A percentile compares a stretch with the other conserved stretches of the same genome.
These are phyloP conservation scores for Pao palembangensis DNA, from an alignment of 2,113 vertebrate genomes.

Conservation along the genomic window DNA sequence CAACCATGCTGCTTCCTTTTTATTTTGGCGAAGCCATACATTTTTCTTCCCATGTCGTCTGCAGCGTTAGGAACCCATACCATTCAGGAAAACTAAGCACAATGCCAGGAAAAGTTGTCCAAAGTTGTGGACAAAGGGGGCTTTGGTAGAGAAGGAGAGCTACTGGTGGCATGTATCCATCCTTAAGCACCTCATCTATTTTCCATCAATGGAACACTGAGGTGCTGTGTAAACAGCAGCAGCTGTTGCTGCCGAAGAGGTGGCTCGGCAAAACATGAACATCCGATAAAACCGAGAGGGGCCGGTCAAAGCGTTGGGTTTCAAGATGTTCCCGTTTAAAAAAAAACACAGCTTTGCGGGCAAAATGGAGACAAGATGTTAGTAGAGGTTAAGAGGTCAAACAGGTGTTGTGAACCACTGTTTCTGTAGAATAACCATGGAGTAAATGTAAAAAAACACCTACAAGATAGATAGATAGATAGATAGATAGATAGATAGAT, in stretches of 20 bases:
- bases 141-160: constrained; percentile 30
- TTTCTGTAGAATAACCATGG: no score
- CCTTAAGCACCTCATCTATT: constrained; percentile 50
- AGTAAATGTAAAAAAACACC: no score
- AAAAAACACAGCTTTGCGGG: no score
- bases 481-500: no score
- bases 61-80: constrained; percentile 25
- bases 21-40: background rate
- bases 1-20: constrained; percentile 10
- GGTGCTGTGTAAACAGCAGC: constrained; percentile 33
- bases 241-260: constrained; percentile 9
- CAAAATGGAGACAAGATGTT: no score
- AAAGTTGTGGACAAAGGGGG: constrained; percentile 38
- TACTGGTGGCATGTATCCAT: constrained; percentile 44
- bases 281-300: no score
- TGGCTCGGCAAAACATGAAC: background rate
- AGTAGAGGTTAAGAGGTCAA: no score
- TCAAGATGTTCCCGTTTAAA: no score
- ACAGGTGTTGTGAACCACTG: no score
- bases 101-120: constrained; percentile 48
- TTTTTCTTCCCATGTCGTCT: constrained; percentile 5
- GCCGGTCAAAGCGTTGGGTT: no score
- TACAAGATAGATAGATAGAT: no score
- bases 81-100: constrained; percentile 36
- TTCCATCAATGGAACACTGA: constrained; percentile 50